Percentiles rank a stretch among this genome's conserved stretches.
These are phyloP conservation scores for Meda fulgida DNA, from an alignment of 2,797 vertebrate genomes.

Conservation along the genomic window DNA sequence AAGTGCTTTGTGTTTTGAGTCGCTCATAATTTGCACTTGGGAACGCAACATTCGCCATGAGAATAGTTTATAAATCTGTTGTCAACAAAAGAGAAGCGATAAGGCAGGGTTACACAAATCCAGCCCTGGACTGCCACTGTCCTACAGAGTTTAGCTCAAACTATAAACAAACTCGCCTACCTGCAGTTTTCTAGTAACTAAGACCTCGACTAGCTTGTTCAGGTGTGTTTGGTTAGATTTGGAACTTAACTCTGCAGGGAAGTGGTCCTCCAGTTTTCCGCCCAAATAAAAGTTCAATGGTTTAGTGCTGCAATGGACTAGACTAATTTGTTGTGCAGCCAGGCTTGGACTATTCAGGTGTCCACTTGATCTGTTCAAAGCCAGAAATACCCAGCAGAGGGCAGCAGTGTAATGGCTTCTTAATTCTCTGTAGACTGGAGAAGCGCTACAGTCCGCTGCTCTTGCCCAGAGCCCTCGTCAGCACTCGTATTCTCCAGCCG, in stretches of 20 bases:
- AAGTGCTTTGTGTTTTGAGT: neutral
- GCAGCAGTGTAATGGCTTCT: constrained; percentile 14
- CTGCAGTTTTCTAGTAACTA: neutral
- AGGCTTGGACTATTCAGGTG: neutral
- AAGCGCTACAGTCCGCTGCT: constrained; percentile 34
- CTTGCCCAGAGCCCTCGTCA: constrained; percentile 23
- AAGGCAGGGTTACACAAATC: neutral
- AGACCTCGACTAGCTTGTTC: neutral
- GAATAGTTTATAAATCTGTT: neutral
- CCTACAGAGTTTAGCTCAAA: neutral
- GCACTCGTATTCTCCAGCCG: constrained; percentile 42
- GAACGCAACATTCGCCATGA: neutral
- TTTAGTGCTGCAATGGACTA: neutral
- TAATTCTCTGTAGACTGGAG: constrained; percentile 35
- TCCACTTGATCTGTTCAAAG: neutral
- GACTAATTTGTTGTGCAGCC: neutral
- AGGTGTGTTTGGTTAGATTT: neutral
- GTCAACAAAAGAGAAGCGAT: neutral
- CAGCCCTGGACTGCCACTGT: neutral
- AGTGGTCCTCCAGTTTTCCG: neutral
- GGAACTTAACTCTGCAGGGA: neutral
- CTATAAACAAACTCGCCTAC: neutral
- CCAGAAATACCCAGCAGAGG: constrained; percentile 54
- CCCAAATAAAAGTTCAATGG: neutral
- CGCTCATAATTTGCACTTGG: neutral